phyloP scores from a whole-genome alignment of 2,797 vertebrate genomes.

The Chaetodon trifasciatus region DNA sequence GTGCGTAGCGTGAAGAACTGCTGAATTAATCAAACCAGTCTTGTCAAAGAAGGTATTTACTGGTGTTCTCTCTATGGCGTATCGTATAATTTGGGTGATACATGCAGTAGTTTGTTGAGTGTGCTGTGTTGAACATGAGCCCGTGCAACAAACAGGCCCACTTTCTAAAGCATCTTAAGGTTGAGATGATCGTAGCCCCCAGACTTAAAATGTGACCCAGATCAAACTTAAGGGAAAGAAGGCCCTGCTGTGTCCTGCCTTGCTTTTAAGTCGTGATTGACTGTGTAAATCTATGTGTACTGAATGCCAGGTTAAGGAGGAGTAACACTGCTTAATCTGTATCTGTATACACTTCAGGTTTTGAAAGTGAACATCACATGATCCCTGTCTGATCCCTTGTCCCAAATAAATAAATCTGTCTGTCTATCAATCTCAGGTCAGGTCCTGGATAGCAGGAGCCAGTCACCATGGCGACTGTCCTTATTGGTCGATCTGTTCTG shows the following conservation, averaged over 20 bases:
- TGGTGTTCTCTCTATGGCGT: fast-evolving
- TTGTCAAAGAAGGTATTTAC: fast-evolving
- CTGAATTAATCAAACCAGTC: not conserved
- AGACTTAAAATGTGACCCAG: not conserved
- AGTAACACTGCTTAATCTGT: not conserved
- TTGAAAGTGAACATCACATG: not conserved
- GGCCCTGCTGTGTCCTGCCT: not conserved
- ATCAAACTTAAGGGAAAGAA: not conserved
- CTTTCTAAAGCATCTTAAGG: too few species aligned
- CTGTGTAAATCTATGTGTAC: not conserved
- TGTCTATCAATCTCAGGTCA: conserved; percentile 84
- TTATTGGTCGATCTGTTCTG: conserved; percentile 92
- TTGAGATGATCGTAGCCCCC: not conserved
- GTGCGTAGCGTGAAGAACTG: not conserved
- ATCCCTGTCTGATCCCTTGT: not conserved
- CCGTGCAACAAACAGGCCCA: not conserved
- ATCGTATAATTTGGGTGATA: fast-evolving
- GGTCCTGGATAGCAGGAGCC: conserved; percentile 91
- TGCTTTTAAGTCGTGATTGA: too few species aligned
- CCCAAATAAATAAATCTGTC: not conserved
- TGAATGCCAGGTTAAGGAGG: not conserved
- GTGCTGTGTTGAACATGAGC: not conserved
- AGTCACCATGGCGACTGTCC: conserved; percentile 92
- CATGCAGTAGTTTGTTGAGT: not conserved
- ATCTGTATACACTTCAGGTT: not conserved